A percentile compares a stretch with the other conserved stretches of the same genome.
phyloP scores from a whole-genome alignment of 2,888 invertebrate genomes.

The Leptopilina drosophilae region DNA sequence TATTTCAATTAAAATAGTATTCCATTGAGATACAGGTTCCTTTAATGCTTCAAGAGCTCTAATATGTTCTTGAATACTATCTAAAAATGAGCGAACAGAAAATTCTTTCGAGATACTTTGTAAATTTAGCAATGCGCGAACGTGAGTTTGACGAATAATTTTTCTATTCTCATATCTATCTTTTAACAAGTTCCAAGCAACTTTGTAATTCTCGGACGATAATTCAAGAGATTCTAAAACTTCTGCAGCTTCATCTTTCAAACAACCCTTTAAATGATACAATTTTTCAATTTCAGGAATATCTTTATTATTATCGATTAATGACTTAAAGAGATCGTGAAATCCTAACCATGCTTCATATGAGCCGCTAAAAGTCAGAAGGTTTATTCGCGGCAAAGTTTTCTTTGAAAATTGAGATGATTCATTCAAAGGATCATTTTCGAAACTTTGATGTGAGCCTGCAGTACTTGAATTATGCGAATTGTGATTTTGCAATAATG shows the following conservation, averaged over 20 bases:
- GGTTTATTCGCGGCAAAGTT: slow-evolving; percentile 42
- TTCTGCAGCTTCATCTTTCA: slow-evolving; percentile 45
- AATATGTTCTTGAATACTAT: not conserved
- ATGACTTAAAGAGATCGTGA: not conserved
- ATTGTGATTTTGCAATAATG: not conserved
- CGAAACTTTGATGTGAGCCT: not conserved
- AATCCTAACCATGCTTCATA: slow-evolving; percentile 48
- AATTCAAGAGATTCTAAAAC: slow-evolving; percentile 46
- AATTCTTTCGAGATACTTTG: slow-evolving; percentile 34
- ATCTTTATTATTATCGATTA: not conserved
- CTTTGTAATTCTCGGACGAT: slow-evolving; percentile 48
- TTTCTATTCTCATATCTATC: slow-evolving; percentile 43
- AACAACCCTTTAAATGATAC: not conserved
- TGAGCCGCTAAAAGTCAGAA: slow-evolving; percentile 48
- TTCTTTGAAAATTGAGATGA: not conserved
- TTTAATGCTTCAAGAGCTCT: slow-evolving; percentile 4
- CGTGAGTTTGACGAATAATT: slow-evolving; percentile 36
- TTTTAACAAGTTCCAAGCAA: slow-evolving; percentile 49
- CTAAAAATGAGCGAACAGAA: slow-evolving; percentile 8
- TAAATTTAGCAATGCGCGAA: slow-evolving; percentile 43
- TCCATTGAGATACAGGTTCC: not conserved
- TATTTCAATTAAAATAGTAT: not conserved
- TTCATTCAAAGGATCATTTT: not conserved
- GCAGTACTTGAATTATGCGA: not conserved
- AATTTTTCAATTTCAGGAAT: not conserved